Base-by-base conservation (phyloP, 2,113 vertebrate species). In the Rhegmatorhina hoffmannsi region DNA sequence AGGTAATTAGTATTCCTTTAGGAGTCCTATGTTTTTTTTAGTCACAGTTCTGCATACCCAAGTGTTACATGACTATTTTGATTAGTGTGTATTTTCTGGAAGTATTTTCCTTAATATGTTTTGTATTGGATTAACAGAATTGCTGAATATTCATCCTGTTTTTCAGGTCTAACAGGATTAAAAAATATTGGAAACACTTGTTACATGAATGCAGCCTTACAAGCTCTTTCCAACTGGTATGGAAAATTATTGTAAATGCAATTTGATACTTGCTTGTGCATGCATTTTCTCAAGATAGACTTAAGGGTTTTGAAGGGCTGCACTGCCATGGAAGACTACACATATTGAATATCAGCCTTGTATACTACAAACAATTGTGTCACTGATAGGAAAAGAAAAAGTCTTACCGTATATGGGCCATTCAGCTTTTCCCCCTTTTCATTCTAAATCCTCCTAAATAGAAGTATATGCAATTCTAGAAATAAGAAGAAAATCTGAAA, bases 171-270 rank as follows among this genome's bases (percentile, higher is more conserved):
- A 95, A 99, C 99, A 10, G 99, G 99, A 50, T 97, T 99, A 97
- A 99, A 99, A 97, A 99, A 99, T 97, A 99, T 99, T 67, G 99
- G 99, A 67, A 99, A 99, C 97, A 99, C 99, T 89, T 99, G 99
- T 97, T 99, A 99, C 87, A 99, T 99, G 99, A 99, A 99, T 89
- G 99, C 99, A 46, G 99, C 99, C 90, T 98, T 99, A 62, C 99
- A 99, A 95, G 99, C 99, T 59, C 98, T 99, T 96, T 99, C 99
- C 82, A 99, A 99, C 96, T 99, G 99, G 99, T 99, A 97, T 98
- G 98, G 58, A 72, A 52, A 76, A 44, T 17, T 2, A 17, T 6
- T 53, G 16, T 82, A 74, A 76, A 75, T 40, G 8, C 67, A 33
- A 28, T 38, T 67, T 70, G 52, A 3, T 76, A 26, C 77, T 89